Percentiles rank a stretch among this genome's conserved stretches.
Evolutionary conservation across 2,888 invertebrate genomes (phyloP).

Genomic region (Rapana venosa): DNA sequence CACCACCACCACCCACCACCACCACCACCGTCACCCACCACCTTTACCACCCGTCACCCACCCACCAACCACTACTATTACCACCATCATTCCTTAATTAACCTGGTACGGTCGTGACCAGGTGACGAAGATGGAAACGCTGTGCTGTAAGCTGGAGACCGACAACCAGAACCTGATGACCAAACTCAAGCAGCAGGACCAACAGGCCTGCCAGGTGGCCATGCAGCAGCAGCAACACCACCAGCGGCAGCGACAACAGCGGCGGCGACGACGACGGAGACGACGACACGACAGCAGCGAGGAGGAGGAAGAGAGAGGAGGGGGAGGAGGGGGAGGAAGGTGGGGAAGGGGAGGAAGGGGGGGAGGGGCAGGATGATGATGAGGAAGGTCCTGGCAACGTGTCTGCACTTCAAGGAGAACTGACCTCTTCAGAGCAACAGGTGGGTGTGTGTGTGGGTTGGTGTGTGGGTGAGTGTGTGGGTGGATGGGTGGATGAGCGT

Average conservation of each 20-base stretch:
- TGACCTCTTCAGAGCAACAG: constrained; percentile 92
- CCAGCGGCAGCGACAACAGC: background rate
- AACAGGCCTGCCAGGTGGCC: constrained; percentile 44
- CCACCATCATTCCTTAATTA: no score
- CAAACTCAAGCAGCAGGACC: constrained; percentile 59
- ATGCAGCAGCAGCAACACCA: constrained; percentile 66
- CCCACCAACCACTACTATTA: no score
- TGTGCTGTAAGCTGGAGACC: constrained; percentile 59
- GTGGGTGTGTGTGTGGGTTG: constrained; percentile 82
- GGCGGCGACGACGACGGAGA: constrained; percentile 82
- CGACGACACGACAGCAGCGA: background rate
- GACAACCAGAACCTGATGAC: constrained; percentile 64
- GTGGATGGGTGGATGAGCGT: background rate
- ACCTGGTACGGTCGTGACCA: constrained; percentile 39
- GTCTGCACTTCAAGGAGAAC: constrained; percentile 53
- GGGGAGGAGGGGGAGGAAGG: background rate
- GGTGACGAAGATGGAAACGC: constrained; percentile 61
- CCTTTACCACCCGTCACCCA: no score
- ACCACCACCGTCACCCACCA: no score
- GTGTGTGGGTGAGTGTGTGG: constrained; percentile 1
- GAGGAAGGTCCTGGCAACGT: background rate
- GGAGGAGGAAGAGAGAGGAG: background rate
- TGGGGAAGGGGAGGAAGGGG: no score
- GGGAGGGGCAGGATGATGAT: background rate
- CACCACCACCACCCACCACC: no score